A percentile compares a stretch with the other conserved stretches of the same genome.
Evolutionary conservation across 2,797 vertebrate genomes (phyloP).

Genomic region (Eulemur coronatus): DNA sequence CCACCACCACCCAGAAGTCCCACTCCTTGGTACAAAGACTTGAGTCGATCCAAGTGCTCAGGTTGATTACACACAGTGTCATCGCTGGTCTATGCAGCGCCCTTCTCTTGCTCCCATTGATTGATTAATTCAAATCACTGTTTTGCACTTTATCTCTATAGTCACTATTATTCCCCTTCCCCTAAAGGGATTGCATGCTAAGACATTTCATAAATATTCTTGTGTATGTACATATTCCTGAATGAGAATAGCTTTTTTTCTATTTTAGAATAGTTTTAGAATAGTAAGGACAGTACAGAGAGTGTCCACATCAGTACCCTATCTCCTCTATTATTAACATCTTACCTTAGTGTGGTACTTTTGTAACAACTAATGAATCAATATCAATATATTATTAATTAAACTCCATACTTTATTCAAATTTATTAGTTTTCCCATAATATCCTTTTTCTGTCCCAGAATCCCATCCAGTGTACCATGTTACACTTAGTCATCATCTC

Average conservation of each 20-base stretch:
- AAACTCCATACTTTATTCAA: neutral
- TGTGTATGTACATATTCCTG: neutral
- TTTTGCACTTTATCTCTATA: neutral
- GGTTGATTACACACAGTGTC: neutral
- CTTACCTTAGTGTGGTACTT: neutral
- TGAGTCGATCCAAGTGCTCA: neutral
- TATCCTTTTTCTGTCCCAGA: neutral
- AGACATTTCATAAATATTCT: neutral
- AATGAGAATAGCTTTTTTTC: neutral
- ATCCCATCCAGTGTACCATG: neutral
- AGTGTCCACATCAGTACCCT: neutral
- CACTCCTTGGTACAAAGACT: neutral
- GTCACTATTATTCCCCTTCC: neutral
- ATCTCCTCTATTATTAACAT: neutral
- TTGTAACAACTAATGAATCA: neutral
- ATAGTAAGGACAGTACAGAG: neutral
- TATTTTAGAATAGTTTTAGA: neutral
- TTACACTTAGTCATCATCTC: neutral
- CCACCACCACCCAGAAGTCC: rapidly evolving
- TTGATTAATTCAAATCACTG: neutral
- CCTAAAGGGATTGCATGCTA: neutral
- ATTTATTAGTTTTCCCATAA: neutral
- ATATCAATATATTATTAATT: neutral
- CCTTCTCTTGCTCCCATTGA: neutral
- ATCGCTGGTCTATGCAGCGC: too few species aligned